phyloP scores from a whole-genome alignment of 2,888 invertebrate genomes.

The Lasioglossum zephyrum region DNA sequence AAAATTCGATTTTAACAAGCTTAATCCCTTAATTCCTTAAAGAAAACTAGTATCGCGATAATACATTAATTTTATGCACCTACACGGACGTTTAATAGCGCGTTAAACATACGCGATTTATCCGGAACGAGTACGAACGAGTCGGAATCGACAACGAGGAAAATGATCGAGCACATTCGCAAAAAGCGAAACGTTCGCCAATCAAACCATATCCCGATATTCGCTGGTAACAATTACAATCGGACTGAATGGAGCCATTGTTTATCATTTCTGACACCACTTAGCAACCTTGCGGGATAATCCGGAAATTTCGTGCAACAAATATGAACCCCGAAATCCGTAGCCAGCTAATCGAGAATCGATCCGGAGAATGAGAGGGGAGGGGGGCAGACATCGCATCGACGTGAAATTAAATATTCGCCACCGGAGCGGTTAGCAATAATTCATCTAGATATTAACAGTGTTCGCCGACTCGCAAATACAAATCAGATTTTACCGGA shows the following conservation, averaged over 20 bases:
- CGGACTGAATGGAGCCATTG: not conserved
- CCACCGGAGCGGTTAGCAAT: slow-evolving; percentile 16
- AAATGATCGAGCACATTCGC: not conserved
- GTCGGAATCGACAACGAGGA: not conserved
- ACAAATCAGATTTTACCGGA: slow-evolving; percentile 41
- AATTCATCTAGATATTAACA: slow-evolving; percentile 47
- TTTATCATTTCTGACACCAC: not conserved
- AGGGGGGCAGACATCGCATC: not conserved
- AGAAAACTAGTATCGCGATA: not conserved
- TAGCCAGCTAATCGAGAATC: slow-evolving; percentile 36
- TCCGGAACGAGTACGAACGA: not conserved
- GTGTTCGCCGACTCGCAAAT: slow-evolving; percentile 21
- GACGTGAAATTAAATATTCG: slow-evolving; percentile 31
- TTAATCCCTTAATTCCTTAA: not conserved
- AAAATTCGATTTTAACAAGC: too few relatives aligned
- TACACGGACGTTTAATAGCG: not conserved
- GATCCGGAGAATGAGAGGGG: not conserved
- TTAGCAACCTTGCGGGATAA: not conserved
- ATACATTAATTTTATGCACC: not conserved
- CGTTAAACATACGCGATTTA: not conserved
- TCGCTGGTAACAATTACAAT: not conserved
- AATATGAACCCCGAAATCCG: not conserved
- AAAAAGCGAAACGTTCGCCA: not conserved
- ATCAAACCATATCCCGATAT: not conserved
- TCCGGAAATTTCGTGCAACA: not conserved